These are phyloP conservation scores for Hypselothyrea guttata DNA, from an alignment of 2,888 invertebrate species.

Conservation along the genomic window DNA sequence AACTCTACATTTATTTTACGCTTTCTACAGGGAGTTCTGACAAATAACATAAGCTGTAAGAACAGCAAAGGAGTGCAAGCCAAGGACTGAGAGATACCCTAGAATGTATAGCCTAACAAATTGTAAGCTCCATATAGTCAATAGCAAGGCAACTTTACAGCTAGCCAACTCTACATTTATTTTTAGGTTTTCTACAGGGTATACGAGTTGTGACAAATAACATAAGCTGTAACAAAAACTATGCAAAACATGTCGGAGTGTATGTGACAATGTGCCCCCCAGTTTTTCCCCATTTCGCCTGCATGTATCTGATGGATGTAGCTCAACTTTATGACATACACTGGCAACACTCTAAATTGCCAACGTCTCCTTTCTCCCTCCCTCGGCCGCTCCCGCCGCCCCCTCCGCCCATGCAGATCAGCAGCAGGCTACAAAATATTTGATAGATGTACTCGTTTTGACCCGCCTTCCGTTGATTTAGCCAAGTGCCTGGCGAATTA, in stretches of 20 bases:
- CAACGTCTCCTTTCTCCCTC: conserved; percentile 12
- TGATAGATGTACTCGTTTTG: conserved; percentile 45
- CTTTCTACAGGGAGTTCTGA: background rate
- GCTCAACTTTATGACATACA: conserved; percentile 63
- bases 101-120: too few relatives aligned
- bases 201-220: background rate
- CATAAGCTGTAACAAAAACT: conserved; percentile 26
- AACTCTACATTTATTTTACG: too few relatives aligned
- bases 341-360: conserved; percentile 8
- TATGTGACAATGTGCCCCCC: conserved; percentile 56
- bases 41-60: background rate
- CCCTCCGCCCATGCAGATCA: background rate
- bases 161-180: too few relatives aligned
- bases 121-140: too few relatives aligned
- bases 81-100: conserved; percentile 4
- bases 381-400: background rate
- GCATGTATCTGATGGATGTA: conserved; percentile 55
- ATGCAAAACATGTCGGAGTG: conserved; percentile 61
- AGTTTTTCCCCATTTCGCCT: background rate
- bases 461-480: conserved; percentile 8
- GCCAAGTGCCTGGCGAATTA: conserved; percentile 29
- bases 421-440: conserved; percentile 34
- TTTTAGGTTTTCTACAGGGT: background rate
- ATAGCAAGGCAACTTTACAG: too few relatives aligned
- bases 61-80: conserved; percentile 18